Base-by-base conservation (phyloP, 1,140 invertebrate genomes). In the Conus betulinus region DNA sequence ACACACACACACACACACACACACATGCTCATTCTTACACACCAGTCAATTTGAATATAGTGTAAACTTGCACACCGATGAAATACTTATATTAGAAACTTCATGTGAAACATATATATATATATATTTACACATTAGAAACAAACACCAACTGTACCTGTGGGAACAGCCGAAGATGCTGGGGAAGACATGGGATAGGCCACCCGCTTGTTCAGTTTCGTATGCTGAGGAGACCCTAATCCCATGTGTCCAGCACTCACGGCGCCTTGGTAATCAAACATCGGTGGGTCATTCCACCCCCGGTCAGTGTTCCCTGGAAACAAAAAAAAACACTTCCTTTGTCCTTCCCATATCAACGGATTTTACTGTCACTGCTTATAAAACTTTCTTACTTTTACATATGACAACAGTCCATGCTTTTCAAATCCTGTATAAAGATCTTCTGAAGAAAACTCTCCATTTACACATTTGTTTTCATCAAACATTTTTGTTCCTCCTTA, bases 201-300 rank as follows among this genome's bases (percentile, higher is more conserved):
- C 51, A 93, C 92, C 55, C 93, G 83, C 83, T 92, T 94, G 57
- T 93, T 94, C 10, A 93, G 89, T 51, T 88, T 67, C 20, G 86
- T 90, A 39, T 89, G 88, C 51, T 85, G 87, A 3, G 89, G 90
- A 79, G 90, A 85, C 8, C 71, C 74, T 3, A 67, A 15, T 5
- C 23, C 63, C 52, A 51, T 10, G 84, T 67, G 74, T 89, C 84
- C 6, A 27, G 55, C 27, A n/a, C 52, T 76, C 67, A 27, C 20
- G 67, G 86, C 25, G 15, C 90, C 63, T 25, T 87, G 67, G 83
- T 90, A 91, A 39, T 90, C 87, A 88, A 93, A 93, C 76, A 94
- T 74, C 7, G 94, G 94, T 6, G 94, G 94, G 84, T 94, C 94
- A 92, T 94, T 94, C 94, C 94, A 94, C 15, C 94, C 94, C 60